phyloP scores from a whole-genome alignment of 2,113 vertebrate genomes.

The Manacus vitellinus region DNA sequence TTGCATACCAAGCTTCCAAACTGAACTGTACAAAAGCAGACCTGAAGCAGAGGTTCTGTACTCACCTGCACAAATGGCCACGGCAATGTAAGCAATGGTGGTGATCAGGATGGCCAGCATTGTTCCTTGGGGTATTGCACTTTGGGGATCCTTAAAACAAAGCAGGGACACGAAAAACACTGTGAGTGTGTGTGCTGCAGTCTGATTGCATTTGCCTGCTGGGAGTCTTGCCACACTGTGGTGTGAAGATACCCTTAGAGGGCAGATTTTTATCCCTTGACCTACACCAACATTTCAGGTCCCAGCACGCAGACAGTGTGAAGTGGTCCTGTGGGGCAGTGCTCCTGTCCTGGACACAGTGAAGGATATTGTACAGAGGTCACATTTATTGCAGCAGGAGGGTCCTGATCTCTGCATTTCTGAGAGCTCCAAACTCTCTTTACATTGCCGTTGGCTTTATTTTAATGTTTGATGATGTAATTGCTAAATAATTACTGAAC shows the following conservation, averaged over 20 bases:
- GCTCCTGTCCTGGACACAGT: neutral
- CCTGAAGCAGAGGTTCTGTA: neutral
- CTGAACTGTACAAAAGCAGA: neutral
- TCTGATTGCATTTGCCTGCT: neutral
- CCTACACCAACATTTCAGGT: neutral
- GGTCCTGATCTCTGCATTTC: neutral
- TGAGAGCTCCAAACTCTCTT: neutral
- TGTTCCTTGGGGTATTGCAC: slow-evolving; percentile 92
- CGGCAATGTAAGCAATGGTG: slow-evolving; percentile 84
- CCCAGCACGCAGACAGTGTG: neutral
- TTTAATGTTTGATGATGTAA: neutral
- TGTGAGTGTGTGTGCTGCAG: neutral
- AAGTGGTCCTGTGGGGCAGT: neutral
- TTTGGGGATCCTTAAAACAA: slow-evolving; percentile 86
- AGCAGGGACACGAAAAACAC: neutral
- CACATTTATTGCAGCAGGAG: neutral
- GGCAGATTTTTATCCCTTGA: neutral
- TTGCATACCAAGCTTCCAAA: neutral
- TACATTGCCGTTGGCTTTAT: neutral
- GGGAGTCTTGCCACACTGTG: neutral
- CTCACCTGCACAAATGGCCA: slow-evolving; percentile 90
- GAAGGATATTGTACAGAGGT: neutral
- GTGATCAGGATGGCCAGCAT: slow-evolving; percentile 94
- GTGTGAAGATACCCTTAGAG: neutral
- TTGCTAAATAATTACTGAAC: neutral